Evolutionary conservation across 2,888 invertebrate species (phyloP).

Genomic region (Stenurella melanura): DNA sequence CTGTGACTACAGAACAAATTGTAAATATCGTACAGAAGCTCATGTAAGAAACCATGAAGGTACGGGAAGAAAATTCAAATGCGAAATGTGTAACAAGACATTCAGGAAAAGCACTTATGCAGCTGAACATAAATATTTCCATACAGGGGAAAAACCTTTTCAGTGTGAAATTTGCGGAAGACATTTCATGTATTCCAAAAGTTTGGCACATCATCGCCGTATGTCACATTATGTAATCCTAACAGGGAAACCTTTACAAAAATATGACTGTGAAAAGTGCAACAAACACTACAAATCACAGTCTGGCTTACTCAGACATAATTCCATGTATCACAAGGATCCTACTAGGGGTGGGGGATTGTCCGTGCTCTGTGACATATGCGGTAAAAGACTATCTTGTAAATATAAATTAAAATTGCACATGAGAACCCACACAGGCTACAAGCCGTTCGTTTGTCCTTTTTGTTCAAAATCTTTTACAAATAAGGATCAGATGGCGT

Average conservation of each 20-base stretch:
- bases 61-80: slow-evolving; percentile 59
- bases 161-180: slow-evolving; percentile 75
- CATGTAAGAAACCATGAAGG: slow-evolving; percentile 65
- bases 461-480: slow-evolving; percentile 52
- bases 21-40: slow-evolving; percentile 63
- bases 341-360: slow-evolving; percentile 70
- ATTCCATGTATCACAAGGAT: slow-evolving; percentile 55
- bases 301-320: slow-evolving; percentile 63
- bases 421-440: slow-evolving; percentile 52
- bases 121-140: slow-evolving; percentile 69
- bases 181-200: slow-evolving; percentile 73
- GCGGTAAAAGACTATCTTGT: slow-evolving; percentile 65
- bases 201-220: slow-evolving; percentile 73
- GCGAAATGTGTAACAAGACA: slow-evolving; percentile 61
- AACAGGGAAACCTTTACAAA: slow-evolving; percentile 62
- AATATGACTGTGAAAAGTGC: slow-evolving; percentile 74
- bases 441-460: slow-evolving; percentile 61
- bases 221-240: slow-evolving; percentile 72
- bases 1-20: slow-evolving; percentile 62
- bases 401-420: slow-evolving; percentile 72
- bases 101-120: slow-evolving; percentile 74
- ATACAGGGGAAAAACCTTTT: slow-evolving; percentile 71
- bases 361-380: slow-evolving; percentile 68
- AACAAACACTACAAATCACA: slow-evolving; percentile 69
- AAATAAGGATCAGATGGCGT: slow-evolving; percentile 57